phyloP scores from a whole-genome alignment of 2,888 invertebrate species.

The Philereme transversata region DNA sequence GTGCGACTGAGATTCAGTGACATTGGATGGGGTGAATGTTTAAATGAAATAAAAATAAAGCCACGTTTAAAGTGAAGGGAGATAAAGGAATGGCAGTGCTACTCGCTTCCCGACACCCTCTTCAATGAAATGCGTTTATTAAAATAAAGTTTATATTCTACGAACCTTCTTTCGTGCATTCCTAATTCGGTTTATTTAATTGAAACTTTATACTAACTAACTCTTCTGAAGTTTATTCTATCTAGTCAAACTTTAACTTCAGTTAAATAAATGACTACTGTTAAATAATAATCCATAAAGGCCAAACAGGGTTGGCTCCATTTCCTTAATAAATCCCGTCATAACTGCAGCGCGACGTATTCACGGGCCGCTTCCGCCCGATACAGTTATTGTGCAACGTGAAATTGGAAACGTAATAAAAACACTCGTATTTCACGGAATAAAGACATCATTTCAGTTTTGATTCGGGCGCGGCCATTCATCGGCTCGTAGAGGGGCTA shows the following conservation, averaged over 20 bases:
- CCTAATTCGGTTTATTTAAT: too few relatives aligned
- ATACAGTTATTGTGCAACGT: conserved; percentile 38
- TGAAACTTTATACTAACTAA: not conserved
- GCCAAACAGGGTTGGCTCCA: not conserved
- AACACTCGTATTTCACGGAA: conserved; percentile 54
- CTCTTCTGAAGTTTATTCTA: not conserved
- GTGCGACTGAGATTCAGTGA: conserved; percentile 34
- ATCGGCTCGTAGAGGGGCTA: conserved; percentile 35
- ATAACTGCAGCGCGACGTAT: conserved; percentile 13
- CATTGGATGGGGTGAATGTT: conserved; percentile 30
- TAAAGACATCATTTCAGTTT: conserved; percentile 50
- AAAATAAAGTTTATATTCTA: not conserved
- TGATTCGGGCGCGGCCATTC: conserved; percentile 43
- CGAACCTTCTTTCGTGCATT: too few relatives aligned
- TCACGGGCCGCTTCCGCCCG: conserved; percentile 7
- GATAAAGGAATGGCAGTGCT: not conserved
- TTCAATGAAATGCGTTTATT: not conserved
- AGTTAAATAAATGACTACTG: not conserved
- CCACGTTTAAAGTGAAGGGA: conserved; percentile 11
- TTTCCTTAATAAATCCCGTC: conserved; percentile 2
- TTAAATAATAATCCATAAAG: not conserved
- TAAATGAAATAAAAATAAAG: conserved; percentile 36
- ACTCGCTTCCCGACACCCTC: not conserved
- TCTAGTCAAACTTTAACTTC: not conserved
- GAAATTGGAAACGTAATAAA: conserved; percentile 50